Evolutionary conservation across 2,888 invertebrate genomes (phyloP).

Genomic region (Xestoiulus laeticollis): DNA sequence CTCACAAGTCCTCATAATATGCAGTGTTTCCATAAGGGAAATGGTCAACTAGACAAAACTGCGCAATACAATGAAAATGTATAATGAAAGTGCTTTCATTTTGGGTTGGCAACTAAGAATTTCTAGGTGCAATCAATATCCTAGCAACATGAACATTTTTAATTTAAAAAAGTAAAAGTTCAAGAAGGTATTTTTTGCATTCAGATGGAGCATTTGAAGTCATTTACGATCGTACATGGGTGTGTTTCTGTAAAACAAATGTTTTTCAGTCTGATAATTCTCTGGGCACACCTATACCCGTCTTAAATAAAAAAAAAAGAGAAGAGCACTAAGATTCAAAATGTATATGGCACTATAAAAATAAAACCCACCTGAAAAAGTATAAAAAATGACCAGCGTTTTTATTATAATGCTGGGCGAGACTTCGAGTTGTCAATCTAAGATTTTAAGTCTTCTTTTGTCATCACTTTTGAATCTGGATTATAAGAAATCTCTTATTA

Average conservation of each 20-base stretch:
- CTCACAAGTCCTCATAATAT: too few species aligned
- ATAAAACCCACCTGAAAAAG: not conserved
- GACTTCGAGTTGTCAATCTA: constrained; percentile 1
- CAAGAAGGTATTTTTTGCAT: not conserved
- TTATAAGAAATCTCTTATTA: not conserved
- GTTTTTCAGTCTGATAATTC: constrained; percentile 13
- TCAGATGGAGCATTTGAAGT: not conserved
- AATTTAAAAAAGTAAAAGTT: not conserved
- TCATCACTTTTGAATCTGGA: not conserved
- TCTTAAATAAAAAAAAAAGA: not conserved
- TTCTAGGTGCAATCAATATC: not conserved
- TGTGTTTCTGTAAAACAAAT: not conserved
- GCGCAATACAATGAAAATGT: too few species aligned
- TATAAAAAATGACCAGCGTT: not conserved
- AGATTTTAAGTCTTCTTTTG: constrained; percentile 7
- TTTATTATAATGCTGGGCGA: not conserved
- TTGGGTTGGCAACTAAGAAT: not conserved
- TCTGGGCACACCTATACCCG: not conserved
- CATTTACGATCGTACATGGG: not conserved
- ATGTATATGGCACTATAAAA: constrained; percentile 5
- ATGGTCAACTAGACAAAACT: too few species aligned
- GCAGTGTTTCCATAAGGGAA: too few species aligned
- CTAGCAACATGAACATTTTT: not conserved
- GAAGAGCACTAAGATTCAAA: not conserved
- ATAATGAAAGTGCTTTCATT: not conserved